Conservation (phyloP, 2,113 vertebrate genomes). For the Emydura subglobosa region DNA sequence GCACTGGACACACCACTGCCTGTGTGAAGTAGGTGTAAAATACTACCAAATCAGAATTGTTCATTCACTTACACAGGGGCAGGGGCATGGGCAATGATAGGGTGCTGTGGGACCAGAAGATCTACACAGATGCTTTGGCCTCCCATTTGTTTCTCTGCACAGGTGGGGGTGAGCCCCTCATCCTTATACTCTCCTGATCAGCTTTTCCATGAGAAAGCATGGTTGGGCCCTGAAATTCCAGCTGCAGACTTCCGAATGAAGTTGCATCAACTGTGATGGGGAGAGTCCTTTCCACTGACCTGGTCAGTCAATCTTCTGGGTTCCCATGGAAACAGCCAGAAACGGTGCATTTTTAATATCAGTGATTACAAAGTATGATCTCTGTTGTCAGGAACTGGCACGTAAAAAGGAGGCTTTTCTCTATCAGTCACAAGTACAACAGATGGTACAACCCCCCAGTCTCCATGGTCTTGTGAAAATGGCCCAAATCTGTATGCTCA, state of each 20-base stretch:
- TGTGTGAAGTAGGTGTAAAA: neutral
- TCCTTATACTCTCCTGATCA: neutral
- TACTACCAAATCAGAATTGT: neutral
- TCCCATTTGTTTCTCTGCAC: neutral
- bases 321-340: slow-evolving; percentile 15
- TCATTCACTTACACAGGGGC: neutral
- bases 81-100: neutral
- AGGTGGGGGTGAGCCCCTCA: neutral
- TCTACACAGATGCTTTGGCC: neutral
- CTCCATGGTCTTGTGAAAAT: neutral
- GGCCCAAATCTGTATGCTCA: neutral
- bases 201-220: neutral
- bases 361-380: neutral
- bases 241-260: neutral
- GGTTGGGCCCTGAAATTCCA: neutral
- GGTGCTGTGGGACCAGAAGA: neutral
- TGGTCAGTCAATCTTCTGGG: neutral
- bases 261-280: neutral
- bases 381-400: neutral
- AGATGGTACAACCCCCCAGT: neutral
- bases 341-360: neutral
- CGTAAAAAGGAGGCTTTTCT: neutral
- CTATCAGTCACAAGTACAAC: neutral
- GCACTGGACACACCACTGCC: neutral
- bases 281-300: neutral